A percentile compares a stretch with the other conserved stretches of the same genome.
Evolutionary conservation across 1,140 invertebrate genomes (phyloP).

Genomic region (Drosophila trapezifrons): DNA sequence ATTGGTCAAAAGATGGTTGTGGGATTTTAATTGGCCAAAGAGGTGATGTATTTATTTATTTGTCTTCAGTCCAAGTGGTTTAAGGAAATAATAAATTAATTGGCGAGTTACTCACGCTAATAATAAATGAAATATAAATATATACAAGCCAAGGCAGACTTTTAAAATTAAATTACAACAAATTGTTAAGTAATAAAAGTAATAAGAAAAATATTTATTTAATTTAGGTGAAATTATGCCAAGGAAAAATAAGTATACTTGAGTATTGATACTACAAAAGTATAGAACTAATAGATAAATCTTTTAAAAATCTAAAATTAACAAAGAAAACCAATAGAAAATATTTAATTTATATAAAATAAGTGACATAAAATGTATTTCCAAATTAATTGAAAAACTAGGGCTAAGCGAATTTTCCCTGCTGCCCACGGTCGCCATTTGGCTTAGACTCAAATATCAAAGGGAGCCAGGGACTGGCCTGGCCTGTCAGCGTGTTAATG

Average conservation of each 20-base stretch:
- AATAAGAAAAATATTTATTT: too few relatives aligned
- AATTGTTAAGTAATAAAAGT: too few relatives aligned
- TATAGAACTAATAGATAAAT: too few relatives aligned
- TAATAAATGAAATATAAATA: too few relatives aligned
- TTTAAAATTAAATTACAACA: not conserved
- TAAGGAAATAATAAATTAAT: slow-evolving; percentile 9
- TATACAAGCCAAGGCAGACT: not conserved
- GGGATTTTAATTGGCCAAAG: slow-evolving; percentile 2
- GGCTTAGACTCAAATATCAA: slow-evolving; percentile 30
- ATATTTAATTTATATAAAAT: not conserved
- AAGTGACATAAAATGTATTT: too few relatives aligned
- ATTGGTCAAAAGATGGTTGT: slow-evolving; percentile 21
- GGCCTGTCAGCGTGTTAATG: slow-evolving; percentile 27
- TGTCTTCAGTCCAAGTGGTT: not conserved
- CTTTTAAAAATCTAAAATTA: too few relatives aligned
- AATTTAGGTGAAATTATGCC: not conserved
- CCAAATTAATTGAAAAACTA: not conserved
- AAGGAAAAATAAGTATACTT: not conserved
- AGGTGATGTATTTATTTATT: not conserved
- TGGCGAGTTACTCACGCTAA: not conserved
- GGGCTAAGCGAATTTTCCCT: too few relatives aligned
- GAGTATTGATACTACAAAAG: too few relatives aligned
- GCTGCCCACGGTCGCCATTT: not conserved
- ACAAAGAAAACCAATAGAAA: not conserved
- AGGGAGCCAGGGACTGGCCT: not conserved